A percentile compares a stretch with the other conserved stretches of the same genome.
Conservation (phyloP, 1,140 invertebrate genomes). For the Hormaphis cornu region DNA sequence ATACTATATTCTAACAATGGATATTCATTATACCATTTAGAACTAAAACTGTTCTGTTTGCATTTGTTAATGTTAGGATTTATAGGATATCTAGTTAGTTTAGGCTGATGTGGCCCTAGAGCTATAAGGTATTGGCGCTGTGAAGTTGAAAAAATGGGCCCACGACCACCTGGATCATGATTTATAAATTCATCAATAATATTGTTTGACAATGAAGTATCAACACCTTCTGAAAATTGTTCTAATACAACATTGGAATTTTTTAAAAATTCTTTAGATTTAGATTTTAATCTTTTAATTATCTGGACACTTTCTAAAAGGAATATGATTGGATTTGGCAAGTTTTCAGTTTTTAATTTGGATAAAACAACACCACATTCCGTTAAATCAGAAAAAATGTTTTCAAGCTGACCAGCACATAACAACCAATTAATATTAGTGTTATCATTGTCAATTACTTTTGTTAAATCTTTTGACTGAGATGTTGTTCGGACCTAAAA, state of each 20-base stretch:
- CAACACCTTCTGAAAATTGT: background rate
- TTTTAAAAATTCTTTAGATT: background rate
- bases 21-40: conserved; percentile 5
- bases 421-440: too few species aligned
- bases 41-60: background rate
- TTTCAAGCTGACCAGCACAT: too few species aligned
- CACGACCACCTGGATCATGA: conserved; percentile 8
- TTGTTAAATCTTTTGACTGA: too few species aligned
- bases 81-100: background rate
- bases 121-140: conserved; percentile 9
- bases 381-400: too few species aligned
- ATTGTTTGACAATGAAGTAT: background rate
- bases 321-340: background rate
- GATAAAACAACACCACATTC: background rate
- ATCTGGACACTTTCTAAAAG: background rate
- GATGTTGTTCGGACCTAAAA: too few species aligned
- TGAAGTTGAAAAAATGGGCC: background rate
- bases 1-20: conserved; percentile 9
- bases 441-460: too few species aligned
- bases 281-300: background rate
- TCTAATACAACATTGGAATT: background rate
- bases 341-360: background rate
- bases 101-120: conserved; percentile 11
- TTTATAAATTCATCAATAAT: background rate
- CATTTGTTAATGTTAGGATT: background rate